These are phyloP conservation scores for Cherax quadricarinatus DNA, from an alignment of 1,140 invertebrate genomes.

Conservation along the genomic window DNA sequence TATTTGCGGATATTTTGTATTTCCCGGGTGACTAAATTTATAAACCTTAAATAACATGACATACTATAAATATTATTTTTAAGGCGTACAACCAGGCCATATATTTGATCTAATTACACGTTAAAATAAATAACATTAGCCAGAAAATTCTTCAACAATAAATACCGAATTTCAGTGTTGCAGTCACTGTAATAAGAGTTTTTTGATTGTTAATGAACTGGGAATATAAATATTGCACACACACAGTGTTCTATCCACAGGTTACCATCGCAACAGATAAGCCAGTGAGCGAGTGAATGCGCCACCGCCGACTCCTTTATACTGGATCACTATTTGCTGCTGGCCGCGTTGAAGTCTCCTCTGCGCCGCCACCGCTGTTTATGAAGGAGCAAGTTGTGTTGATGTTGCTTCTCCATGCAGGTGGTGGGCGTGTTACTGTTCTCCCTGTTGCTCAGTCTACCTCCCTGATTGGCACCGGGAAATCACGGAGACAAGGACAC, in stretches of 20 bases:
- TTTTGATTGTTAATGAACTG: no score
- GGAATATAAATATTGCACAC: not conserved
- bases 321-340: constrained; percentile 1
- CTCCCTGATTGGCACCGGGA: constrained; percentile 75
- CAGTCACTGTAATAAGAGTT: no score
- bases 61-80: no score
- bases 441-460: constrained; percentile 32
- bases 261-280: not conserved
- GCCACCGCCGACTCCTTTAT: not conserved
- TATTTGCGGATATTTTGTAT: no score
- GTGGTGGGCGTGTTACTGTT: not conserved
- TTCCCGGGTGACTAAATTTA: no score
- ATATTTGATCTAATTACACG: no score
- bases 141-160: no score
- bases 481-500: constrained; percentile 74
- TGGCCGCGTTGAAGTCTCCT: constrained; percentile 22
- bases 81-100: no score
- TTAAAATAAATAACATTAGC: no score
- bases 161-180: no score
- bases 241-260: not conserved
- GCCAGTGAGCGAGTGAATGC: no score
- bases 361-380: not conserved
- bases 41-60: no score
- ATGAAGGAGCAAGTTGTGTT: not conserved
- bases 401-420: not conserved